Evolutionary conservation across 1,140 invertebrate genomes (phyloP).

Genomic region (Babylonia areolata): DNA sequence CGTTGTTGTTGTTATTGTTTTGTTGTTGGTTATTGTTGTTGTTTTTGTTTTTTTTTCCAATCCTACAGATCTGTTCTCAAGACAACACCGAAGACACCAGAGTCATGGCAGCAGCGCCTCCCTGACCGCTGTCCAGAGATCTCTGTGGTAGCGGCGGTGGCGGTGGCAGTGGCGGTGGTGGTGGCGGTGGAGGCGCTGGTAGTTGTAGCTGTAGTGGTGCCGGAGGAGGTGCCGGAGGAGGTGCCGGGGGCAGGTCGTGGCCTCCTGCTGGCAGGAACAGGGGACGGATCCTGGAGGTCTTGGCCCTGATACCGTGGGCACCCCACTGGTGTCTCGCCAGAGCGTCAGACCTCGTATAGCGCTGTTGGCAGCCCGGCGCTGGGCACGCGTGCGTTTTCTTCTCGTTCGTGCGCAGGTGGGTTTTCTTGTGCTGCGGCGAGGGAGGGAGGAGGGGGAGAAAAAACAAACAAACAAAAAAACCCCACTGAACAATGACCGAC

Average conservation of each 20-base stretch:
- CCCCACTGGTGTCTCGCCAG: conserved; percentile 60
- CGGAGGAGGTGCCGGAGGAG: neutral
- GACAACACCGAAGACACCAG: too few relatives aligned
- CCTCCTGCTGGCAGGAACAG: too few relatives aligned
- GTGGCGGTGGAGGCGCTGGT: too few relatives aligned
- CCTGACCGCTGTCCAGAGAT: too few relatives aligned
- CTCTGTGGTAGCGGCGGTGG: neutral
- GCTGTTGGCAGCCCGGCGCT: conserved; percentile 55
- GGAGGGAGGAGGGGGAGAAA: conserved; percentile 28
- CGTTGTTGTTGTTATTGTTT: too few relatives aligned
- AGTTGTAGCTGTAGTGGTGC: neutral
- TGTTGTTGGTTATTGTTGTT: too few relatives aligned
- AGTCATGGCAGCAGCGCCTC: too few relatives aligned
- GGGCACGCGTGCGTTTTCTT: conserved; percentile 62
- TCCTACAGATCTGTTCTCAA: too few relatives aligned
- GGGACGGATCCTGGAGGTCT: conserved; percentile 39
- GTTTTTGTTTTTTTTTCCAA: too few relatives aligned
- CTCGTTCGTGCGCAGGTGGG: conserved; percentile 54
- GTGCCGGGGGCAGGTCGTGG: too few relatives aligned
- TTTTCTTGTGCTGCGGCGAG: conserved; percentile 50
- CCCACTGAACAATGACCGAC: too few relatives aligned
- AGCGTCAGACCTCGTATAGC: conserved; percentile 66
- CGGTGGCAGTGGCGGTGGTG: neutral
- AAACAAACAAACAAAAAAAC: too few relatives aligned
- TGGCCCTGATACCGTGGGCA: conserved; percentile 53